A percentile compares a stretch with the other conserved stretches of the same genome.
Conservation (phyloP, 2,888 invertebrate genomes). For the Eupsilia transversa region DNA sequence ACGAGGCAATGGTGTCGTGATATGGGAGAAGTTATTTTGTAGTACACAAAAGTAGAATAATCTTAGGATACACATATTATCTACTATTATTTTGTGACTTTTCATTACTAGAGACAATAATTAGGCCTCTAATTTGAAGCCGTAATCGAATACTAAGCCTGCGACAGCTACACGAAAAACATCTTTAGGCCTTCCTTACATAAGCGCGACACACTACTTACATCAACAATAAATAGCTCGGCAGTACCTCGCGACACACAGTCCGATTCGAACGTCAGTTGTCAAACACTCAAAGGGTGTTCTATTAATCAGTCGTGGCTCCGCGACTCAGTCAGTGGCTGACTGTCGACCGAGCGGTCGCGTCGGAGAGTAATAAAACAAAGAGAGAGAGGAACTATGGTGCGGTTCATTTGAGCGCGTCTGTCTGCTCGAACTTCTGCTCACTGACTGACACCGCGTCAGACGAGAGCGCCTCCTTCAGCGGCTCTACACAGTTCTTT, state of each 20-base stretch:
- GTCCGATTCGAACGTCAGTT: conserved; percentile 53
- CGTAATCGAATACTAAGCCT: not conserved
- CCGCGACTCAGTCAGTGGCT: conserved; percentile 41
- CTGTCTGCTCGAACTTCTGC: conserved; percentile 89
- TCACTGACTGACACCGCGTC: conserved; percentile 96
- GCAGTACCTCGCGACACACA: conserved; percentile 35
- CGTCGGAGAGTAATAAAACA: conserved; percentile 53
- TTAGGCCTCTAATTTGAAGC: conserved; percentile 13
- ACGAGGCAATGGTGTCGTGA: conserved; percentile 23
- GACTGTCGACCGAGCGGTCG: conserved; percentile 43
- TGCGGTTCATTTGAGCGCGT: conserved; percentile 78
- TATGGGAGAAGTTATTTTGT: not conserved
- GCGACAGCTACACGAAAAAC: conserved; percentile 12
- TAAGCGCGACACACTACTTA: conserved; percentile 12
- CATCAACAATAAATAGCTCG: conserved; percentile 25
- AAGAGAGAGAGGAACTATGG: conserved; percentile 73
- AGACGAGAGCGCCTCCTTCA: conserved; percentile 94
- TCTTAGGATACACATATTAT: conserved; percentile 2
- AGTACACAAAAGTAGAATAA: conserved; percentile 2
- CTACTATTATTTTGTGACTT: conserved; percentile 45
- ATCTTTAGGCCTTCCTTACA: conserved; percentile 44
- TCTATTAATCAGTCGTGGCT: conserved; percentile 63
- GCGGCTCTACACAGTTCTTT: conserved; percentile 95
- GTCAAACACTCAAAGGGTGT: conserved; percentile 63
- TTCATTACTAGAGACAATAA: not conserved